phyloP scores from a whole-genome alignment of 2,797 vertebrate species.

The Natrix natrix region DNA sequence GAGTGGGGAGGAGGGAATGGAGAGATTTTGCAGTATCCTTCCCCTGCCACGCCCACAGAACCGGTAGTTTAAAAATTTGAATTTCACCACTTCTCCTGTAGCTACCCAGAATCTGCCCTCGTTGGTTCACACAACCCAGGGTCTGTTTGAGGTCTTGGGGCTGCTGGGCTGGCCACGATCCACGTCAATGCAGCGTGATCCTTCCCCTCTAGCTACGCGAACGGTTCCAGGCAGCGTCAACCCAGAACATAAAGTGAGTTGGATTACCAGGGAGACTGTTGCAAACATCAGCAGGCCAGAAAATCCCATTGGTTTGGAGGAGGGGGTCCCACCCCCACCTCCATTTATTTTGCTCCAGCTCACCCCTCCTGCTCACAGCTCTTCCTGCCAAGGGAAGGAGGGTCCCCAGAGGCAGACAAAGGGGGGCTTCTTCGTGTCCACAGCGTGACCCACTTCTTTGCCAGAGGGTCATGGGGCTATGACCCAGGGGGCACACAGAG shows the following conservation, averaged over 20 bases:
- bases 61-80: too few relatives aligned
- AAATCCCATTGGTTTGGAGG: neutral
- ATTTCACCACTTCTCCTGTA: neutral
- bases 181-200: rapidly evolving
- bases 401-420: neutral
- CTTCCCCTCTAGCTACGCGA: neutral
- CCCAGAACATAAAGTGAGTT: neutral
- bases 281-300: neutral
- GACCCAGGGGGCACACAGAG: neutral
- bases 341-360: neutral
- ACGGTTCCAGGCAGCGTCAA: neutral
- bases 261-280: neutral
- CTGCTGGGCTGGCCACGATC: neutral
- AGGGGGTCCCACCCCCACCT: too few relatives aligned
- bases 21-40: too few relatives aligned
- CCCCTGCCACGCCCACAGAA: too few relatives aligned
- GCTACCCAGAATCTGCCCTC: neutral
- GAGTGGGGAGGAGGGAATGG: too few relatives aligned
- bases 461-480: neutral
- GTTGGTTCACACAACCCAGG: neutral
- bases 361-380: neutral
- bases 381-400: neutral
- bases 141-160: neutral
- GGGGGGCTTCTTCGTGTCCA: neutral
- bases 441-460: neutral